Evolutionary conservation across 2,797 vertebrate genomes (phyloP).

Genomic region (Betta splendens): DNA sequence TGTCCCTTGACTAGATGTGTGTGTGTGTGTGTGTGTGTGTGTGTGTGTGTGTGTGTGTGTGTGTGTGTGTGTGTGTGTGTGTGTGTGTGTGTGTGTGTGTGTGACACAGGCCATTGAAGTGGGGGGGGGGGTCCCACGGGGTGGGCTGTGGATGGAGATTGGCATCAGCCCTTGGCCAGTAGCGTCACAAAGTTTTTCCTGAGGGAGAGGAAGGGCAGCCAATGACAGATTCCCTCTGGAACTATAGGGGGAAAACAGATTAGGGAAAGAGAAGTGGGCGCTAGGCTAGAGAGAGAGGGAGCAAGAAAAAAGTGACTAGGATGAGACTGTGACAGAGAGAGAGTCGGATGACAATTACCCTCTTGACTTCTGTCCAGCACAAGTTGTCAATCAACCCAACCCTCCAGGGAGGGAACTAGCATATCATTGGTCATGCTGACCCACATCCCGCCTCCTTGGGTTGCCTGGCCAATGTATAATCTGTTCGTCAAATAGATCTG

Average conservation of each 20-base stretch:
- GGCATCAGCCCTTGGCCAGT: slow-evolving; percentile 78
- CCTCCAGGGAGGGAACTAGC: slow-evolving; percentile 39
- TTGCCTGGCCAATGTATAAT: slow-evolving; percentile 71
- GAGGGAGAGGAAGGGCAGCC: slow-evolving; percentile 72
- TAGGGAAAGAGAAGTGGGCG: slow-evolving; percentile 35
- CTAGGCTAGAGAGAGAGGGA: slow-evolving; percentile 34
- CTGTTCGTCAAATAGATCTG: slow-evolving; percentile 68
- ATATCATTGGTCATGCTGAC: slow-evolving; percentile 64
- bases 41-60: slow-evolving; percentile 65
- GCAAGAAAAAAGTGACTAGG: slow-evolving; percentile 32
- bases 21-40: slow-evolving; percentile 41
- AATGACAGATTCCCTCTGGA: slow-evolving; percentile 71
- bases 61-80: slow-evolving; percentile 47
- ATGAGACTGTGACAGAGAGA: slow-evolving; percentile 46
- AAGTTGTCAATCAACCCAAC: slow-evolving; percentile 65
- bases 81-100: slow-evolving; percentile 48
- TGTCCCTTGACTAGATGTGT: slow-evolving; percentile 67
- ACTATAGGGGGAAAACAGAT: slow-evolving; percentile 42
- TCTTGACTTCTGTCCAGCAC: slow-evolving; percentile 73
- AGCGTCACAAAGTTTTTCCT: slow-evolving; percentile 63
- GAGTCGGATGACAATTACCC: slow-evolving; percentile 75
- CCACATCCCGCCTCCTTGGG: slow-evolving; percentile 74
- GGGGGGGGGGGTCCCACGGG: slow-evolving; percentile 61
- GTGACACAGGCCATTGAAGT: slow-evolving; percentile 81
- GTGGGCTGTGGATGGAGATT: slow-evolving; percentile 74